These are phyloP conservation scores for Idaea dimidiata DNA, from an alignment of 2,888 invertebrate genomes.

Conservation along the genomic window DNA sequence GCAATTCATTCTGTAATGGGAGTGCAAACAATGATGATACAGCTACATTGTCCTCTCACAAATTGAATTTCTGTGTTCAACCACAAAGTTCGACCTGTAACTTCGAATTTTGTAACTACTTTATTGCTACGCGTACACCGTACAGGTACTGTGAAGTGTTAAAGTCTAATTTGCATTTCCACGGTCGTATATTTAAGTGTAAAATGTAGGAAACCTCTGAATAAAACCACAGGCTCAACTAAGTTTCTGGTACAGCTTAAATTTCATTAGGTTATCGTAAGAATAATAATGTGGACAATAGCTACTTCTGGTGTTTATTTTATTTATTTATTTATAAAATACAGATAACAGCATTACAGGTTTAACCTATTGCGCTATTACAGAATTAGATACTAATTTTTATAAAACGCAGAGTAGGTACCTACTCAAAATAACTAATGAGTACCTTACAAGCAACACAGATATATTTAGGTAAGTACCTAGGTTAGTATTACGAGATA, in stretches of 20 bases:
- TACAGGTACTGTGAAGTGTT: conserved; percentile 24
- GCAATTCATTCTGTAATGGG: background rate
- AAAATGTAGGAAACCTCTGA: background rate
- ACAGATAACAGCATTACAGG: too few species aligned
- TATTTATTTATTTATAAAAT: too few species aligned
- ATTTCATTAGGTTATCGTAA: too few species aligned
- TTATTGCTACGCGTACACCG: conserved; percentile 14
- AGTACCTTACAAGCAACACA: too few species aligned
- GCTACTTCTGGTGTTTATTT: too few species aligned
- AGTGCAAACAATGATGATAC: conserved; percentile 5
- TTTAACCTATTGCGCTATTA: too few species aligned
- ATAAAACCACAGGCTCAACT: background rate
- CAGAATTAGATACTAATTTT: too few species aligned
- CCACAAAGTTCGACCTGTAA: conserved; percentile 22
- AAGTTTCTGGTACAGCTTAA: background rate
- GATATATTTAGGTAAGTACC: too few species aligned
- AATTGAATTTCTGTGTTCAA: conserved; percentile 30
- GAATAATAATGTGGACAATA: too few species aligned
- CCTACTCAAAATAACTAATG: too few species aligned
- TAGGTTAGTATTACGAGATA: too few species aligned
- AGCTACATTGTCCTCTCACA: conserved; percentile 18
- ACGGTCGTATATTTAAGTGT: conserved; percentile 7
- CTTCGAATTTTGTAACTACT: conserved; percentile 26
- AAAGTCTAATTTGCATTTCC: conserved; percentile 25
- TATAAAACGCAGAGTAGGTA: too few species aligned